Evolutionary conservation across 2,888 invertebrate species (phyloP), one percentile per base, ranked within the genome.

Genomic region (Dascillus cervinus): DNA sequence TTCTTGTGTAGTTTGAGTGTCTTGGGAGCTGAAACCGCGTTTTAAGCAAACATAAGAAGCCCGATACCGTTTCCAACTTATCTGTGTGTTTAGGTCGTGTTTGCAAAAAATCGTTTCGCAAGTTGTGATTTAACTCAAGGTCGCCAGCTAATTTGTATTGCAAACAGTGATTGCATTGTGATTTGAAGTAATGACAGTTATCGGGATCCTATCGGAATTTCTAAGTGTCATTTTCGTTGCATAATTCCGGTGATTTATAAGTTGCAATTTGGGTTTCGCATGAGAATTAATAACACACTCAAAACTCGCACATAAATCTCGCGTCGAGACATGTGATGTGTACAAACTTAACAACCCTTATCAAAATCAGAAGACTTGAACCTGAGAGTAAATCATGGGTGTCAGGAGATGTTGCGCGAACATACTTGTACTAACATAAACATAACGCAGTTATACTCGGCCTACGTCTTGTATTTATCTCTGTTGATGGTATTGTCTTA

Each of bases 231-330:
- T 19, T 11, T 8, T 4, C 17, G 17, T 8, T 17, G 8, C n/a
- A n/a, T n/a, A n/a, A n/a, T n/a, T n/a, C n/a, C n/a, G n/a, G n/a
- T n/a, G n/a, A n/a, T n/a, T n/a, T 17, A 17, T 17, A 6, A 17
- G 22, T 13, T 30, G 22, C 38, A 28, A 37, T 40, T 22, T 32
- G 35, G 26, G 35, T 46, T 49, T 49, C 46, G 39, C 47, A 47
- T 49, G 42, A 49, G 43, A 49, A 49, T 49, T 47, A 49, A 47
- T 44, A 49, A 46, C 44, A 41, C 37, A 38, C 44, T 43, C 37
- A 38, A 38, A 30, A 32, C 39, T 34, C 33, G 26, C 33, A 37
- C 26, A 41, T 43, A 46, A 46, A 46, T 46, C 39, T 45, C 28
- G 22, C 29, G 26, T 14, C 14, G 29, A 32, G 41, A 43, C 43